Evolutionary conservation across 2,113 vertebrate species (phyloP), one percentile per base, ranked within the genome.

Genomic region (Centrocercus urophasianus): DNA sequence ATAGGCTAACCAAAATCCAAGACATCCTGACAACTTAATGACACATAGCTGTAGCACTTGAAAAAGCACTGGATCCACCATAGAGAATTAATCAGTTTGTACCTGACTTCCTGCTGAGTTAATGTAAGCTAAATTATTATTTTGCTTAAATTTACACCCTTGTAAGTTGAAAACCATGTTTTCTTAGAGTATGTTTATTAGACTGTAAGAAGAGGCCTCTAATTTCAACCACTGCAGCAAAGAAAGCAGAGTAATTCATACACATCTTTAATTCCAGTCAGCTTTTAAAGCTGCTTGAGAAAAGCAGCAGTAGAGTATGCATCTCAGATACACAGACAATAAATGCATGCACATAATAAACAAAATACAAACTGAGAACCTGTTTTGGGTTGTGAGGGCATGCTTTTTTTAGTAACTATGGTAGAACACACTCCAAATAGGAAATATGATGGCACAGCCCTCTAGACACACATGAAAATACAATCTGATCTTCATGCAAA

Each of bases 51-150:
- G 85, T 43, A 7, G 72, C 77, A 84, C 86, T 96, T 96, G 73
- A 95, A 86, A 95, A 76, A 96, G 86, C 86, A 94, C 84, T 83
- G 94, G 83, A 96, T 95, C 77, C 93, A 93, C 86, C 91, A 93
- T n/a, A 86, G 79, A 97, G 84, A 94, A 97, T 93, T 95, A 96
- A 92, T 96, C 95, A 18, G 38, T 95, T 96, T 97, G 90, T 72
- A 91, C 78, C 61, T 85, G 71, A 94, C 91, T 96, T 96, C 97
- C 97, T 96, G 95, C 97, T 97, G 97, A 75, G 97, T 93, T 97
- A 98, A 96, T 97, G 91, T 89, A 95, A 96, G 66, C 92, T 97
- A 97, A 98, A 98, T 97, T 97, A 97, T 95, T 97, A 96, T 97
- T 98, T 98, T 98, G 93, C 93, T 96, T 95, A 95, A 92, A 97